Evolutionary conservation across 2,113 vertebrate genomes (phyloP), one percentile per base, ranked within the genome.

Genomic region (Sus scrofa): DNA sequence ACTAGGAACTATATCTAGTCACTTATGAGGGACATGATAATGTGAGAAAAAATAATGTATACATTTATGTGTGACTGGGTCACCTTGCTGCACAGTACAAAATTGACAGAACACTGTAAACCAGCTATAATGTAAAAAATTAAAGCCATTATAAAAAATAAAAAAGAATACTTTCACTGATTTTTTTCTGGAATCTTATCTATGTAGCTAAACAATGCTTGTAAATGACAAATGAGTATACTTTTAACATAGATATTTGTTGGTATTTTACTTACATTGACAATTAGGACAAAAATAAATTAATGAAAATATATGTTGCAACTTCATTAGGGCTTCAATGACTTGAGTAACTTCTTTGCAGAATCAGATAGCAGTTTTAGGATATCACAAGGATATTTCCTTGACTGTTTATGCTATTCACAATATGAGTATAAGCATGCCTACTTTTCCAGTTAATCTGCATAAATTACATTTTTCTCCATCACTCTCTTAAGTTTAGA

Each of bases 161-260:
- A 44, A 44, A 44, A 44, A 44, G 44, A 44, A 44, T 44, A 44
- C 44, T 44, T 44, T n/a, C n/a, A n/a, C n/a, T 95, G 26, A 75
- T 75, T 88, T 96, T 96, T 95, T 74, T 24, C 27, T 89, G 60
- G 68, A 68, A 9, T 94, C 16, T 84, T 54, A 1, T 39, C 30
- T 75, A 8, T 65, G 3, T 85, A 85, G 20, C 9, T 39, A 73
- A 81, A 52, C 9, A 50, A 58, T 74, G 18, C 6, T 54, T 79
- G 18, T 82, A 90, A 90, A 54, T 77, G 34, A 70, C 13, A 92
- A 85, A 89, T 68, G 19, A 88, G 2, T n/a, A 50, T 9, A 89
- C 20, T 77, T 58, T 74, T 68, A 67, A 44, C 8, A 82, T 65
- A 75, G 63, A 86, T 89, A 67, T 65, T 65, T 14, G 54, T 32